Conservation (phyloP, 2,113 vertebrate genomes). For the Tauraco erythrolophus region DNA sequence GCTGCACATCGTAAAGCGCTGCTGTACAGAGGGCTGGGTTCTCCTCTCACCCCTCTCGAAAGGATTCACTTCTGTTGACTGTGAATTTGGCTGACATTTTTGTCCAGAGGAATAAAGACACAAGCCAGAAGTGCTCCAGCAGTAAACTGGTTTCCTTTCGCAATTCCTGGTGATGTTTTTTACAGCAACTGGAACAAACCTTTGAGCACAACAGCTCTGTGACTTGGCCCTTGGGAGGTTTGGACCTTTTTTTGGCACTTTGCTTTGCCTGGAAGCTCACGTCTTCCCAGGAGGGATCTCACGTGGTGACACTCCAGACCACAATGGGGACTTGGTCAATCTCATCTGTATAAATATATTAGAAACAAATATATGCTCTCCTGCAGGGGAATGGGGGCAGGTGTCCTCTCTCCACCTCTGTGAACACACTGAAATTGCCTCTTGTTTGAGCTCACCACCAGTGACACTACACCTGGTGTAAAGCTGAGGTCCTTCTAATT, state of each 20-base stretch:
- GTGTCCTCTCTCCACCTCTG: not conserved
- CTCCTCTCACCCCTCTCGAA: not conserved
- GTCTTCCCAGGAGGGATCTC: not conserved
- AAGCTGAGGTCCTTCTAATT: not conserved
- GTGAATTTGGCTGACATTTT: not conserved
- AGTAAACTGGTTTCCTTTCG: not conserved
- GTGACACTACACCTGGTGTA: not conserved
- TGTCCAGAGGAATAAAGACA: not conserved
- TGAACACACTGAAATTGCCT: not conserved
- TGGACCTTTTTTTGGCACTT: not conserved
- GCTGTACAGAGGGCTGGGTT: not conserved
- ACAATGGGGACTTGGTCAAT: not conserved
- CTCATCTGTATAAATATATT: not conserved
- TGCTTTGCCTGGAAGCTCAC: not conserved
- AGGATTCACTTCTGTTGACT: not conserved
- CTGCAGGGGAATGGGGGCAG: not conserved
- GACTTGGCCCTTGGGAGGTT: not conserved
- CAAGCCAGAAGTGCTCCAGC: not conserved
- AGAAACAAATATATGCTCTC: not conserved
- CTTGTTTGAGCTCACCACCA: not conserved
- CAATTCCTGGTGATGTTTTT: not conserved
- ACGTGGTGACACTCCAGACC: not conserved
- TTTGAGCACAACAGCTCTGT: fast-evolving
- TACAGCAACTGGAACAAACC: not conserved
- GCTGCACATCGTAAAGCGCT: fast-evolving